Percentiles rank a stretch among this genome's conserved stretches.
Conservation (phyloP, 2,888 invertebrate species). For the Cremastinae sp. region DNA sequence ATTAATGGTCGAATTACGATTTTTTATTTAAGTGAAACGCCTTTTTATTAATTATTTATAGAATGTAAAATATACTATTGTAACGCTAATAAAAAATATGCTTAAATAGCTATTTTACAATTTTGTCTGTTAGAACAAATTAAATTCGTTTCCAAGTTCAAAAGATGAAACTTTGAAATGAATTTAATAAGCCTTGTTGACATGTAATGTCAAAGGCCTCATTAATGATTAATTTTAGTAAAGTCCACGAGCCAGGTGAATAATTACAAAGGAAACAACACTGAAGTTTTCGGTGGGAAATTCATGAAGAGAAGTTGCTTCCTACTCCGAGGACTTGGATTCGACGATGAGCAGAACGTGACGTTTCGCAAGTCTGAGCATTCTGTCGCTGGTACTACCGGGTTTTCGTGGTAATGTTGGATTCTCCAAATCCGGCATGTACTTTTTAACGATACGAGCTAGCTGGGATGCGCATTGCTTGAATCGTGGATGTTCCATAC, state of each 20-base stretch:
- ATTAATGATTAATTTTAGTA: not conserved
- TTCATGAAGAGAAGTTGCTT: not conserved
- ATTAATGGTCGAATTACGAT: slow-evolving; percentile 41
- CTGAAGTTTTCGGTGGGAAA: slow-evolving; percentile 28
- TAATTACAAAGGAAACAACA: slow-evolving; percentile 2
- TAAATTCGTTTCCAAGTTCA: not conserved
- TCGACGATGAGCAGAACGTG: slow-evolving; percentile 75
- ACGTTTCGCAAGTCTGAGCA: slow-evolving; percentile 84
- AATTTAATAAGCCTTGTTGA: slow-evolving; percentile 4
- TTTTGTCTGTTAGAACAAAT: not conserved
- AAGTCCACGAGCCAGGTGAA: slow-evolving; percentile 23
- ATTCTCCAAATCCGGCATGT: slow-evolving; percentile 83
- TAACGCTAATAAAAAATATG: slow-evolving; percentile 77
- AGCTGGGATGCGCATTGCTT: slow-evolving; percentile 86
- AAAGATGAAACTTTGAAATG: not conserved
- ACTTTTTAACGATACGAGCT: slow-evolving; percentile 85
- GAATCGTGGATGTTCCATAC: slow-evolving; percentile 86
- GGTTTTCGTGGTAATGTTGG: slow-evolving; percentile 80
- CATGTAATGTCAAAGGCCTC: no score
- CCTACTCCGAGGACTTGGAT: slow-evolving; percentile 66
- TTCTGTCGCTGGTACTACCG: slow-evolving; percentile 87
- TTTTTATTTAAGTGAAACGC: slow-evolving; percentile 55
- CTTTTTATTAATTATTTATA: slow-evolving; percentile 78
- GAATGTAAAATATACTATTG: slow-evolving; percentile 78
- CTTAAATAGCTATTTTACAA: slow-evolving; percentile 61